Base-by-base conservation (phyloP, 2,113 vertebrate species). In the Salvelinus fontinalis region DNA sequence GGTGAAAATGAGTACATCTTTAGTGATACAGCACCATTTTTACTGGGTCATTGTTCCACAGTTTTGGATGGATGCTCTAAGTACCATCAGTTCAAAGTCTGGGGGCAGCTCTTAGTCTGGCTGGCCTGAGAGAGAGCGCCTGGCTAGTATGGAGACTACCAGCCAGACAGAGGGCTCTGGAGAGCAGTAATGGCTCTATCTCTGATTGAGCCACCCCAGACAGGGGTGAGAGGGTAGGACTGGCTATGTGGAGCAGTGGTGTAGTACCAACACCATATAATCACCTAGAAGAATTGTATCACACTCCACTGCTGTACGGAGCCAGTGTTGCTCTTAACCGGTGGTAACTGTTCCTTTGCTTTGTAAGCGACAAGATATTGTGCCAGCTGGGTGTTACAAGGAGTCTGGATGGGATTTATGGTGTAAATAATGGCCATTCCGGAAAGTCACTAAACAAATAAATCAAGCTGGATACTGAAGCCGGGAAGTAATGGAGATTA, bases 401-500 rank as follows among this genome's bases (percentile, higher is more conserved):
- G 65, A 31, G 7, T 44, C 59, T 64, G 49, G 62, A 27, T 48
- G 54, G 73, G 70, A 83, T 84, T 84, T 79, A 81, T 75, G 59
- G 71, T 74, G 57, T 71, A 82, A 79, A 77, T 84, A 73, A 84
- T 81, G 67, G 54, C 59, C 64, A 62, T 83, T 77, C 74, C 69
- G 70, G 70, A 65, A 79, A 77, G 75, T 80, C 67, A 65, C 76
- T 73, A 77, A 71, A 78, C 82, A 82, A 67, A 84, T 83, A 75
- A 84, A 86, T 84, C 85, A 84, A 70, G 39, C 12, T 54, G 24
- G 48, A 71, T 67, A 66, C 64, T 71, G 44, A 69, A 60, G 44
- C 67, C 26, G 51, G 51, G 73, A 44, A 49, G 34, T 59, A 31
- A 59, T 57, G 66, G 51, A 57, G 66, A 74, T 71, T 29, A 34